phyloP scores from a whole-genome alignment of 2,888 invertebrate genomes.

The Plebejus argus region DNA sequence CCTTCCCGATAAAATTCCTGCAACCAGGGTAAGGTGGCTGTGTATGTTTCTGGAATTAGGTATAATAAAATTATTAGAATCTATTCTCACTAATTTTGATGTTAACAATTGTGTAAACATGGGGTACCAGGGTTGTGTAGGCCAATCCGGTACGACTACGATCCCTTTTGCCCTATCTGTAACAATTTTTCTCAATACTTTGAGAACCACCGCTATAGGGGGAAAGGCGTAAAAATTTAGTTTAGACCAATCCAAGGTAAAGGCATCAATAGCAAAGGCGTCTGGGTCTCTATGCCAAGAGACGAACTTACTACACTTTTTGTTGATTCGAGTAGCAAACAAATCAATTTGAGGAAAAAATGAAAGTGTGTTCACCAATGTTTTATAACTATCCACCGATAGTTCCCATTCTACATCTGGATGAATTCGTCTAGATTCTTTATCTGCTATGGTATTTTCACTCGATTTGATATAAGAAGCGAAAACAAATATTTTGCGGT shows the following conservation, averaged over 20 bases:
- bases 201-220: constrained; percentile 6
- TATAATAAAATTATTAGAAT: constrained; percentile 11
- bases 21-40: constrained; percentile 8
- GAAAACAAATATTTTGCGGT: constrained; percentile 44
- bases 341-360: not conserved
- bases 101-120: not conserved
- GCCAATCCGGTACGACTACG: not conserved
- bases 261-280: not conserved
- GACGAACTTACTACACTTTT: constrained; percentile 9
- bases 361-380: not conserved
- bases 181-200: constrained; percentile 14
- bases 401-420: constrained; percentile 38
- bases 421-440: too few species aligned
- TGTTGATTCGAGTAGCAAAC: constrained; percentile 3
- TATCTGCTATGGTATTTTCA: too few species aligned
- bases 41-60: constrained; percentile 13
- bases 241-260: not conserved
- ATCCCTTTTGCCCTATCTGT: constrained; percentile 20
- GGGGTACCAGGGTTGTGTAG: too few species aligned
- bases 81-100: not conserved
- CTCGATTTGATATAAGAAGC: constrained; percentile 48
- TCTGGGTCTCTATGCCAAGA: constrained; percentile 21
- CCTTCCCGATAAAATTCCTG: constrained; percentile 9
- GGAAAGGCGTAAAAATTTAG: constrained; percentile 1
- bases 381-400: constrained; percentile 32